Base-by-base conservation (phyloP, 2,797 vertebrate species). In the Perodicticus potto region DNA sequence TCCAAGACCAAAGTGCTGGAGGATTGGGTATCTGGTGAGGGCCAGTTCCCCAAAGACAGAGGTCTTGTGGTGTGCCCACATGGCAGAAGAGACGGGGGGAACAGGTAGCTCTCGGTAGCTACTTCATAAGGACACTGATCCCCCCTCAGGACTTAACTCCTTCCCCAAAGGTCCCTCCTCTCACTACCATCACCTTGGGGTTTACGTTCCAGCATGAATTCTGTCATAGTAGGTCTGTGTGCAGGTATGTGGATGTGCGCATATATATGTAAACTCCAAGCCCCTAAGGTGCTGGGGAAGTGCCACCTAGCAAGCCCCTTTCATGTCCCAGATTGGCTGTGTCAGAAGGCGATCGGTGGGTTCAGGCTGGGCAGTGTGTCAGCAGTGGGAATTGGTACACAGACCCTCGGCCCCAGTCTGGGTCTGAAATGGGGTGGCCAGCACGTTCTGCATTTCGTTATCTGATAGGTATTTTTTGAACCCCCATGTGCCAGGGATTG, bases 241-340 rank as follows among this genome's bases (percentile, higher is more conserved):
- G 29, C 17, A 20, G 5, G 27, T 43, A 19, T 61, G 53, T 40
- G 17, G 29, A 34, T 43, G 19, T 70, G 25, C 8, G 32, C 34
- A 32, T 40, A 40, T 5, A 29, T 2, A 1, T 10, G 25, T 4
- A 27, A 20, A 65, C 34, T 34, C n/a, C 22, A 83, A 81, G 16
- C 61, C 73, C 32, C 7, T 59, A 8, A 76, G 7, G 14, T n/a
- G 77, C 19, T 16, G 12, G 13, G 59, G 40, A 32, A 49, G 53
- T 67, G 32, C 17, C 65, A n/a, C 65, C 7, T 17, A 67, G 65
- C 12, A 29, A 67, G 65, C 9, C 19, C 29, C 19, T 37, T 65
- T 22, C 1, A 9, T 61, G 23, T 32, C 11, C 23, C 4, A 23
- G 37, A 37, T 10, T 23, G 59, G 45, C 29, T 0, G 0, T 25